These are phyloP conservation scores for Eumeta japonica DNA, from an alignment of 1,140 invertebrate genomes.

Conservation along the genomic window DNA sequence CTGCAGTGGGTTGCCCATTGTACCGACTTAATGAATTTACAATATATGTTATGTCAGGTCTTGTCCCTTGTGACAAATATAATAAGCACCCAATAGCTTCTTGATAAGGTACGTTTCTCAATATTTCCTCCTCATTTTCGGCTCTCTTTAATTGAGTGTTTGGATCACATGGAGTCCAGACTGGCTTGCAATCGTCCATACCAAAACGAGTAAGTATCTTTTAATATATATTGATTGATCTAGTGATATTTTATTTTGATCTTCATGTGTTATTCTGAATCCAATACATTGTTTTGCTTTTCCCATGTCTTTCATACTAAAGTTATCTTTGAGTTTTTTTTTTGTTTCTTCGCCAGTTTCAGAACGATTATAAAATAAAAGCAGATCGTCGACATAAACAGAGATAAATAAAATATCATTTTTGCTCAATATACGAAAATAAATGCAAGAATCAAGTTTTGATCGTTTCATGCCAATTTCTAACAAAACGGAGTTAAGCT, in stretches of 20 bases:
- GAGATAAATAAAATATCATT: conserved; percentile 1
- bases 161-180: conserved; percentile 17
- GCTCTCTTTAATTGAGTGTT: conserved; percentile 11
- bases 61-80: conserved; percentile 17
- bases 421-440: too few species aligned
- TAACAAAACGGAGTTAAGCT: too few species aligned
- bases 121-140: too few species aligned
- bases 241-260: conserved; percentile 7
- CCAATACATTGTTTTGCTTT: conserved; percentile 15
- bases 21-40: conserved; percentile 18
- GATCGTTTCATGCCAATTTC: too few species aligned
- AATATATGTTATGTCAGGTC: conserved; percentile 20
- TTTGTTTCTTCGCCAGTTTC: too few species aligned
- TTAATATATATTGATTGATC: conserved; percentile 11
- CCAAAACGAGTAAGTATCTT: conserved; percentile 19
- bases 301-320: conserved; percentile 20
- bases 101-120: conserved; percentile 8
- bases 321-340: conserved; percentile 11
- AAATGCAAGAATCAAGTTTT: too few species aligned
- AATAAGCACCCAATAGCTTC: conserved; percentile 16
- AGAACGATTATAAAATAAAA: conserved; percentile 1
- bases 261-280: conserved; percentile 21
- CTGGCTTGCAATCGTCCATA: conserved; percentile 23
- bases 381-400: conserved; percentile 1
- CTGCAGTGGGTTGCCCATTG: conserved; percentile 11